phyloP scores from a whole-genome alignment of 2,888 invertebrate genomes.

The Lasioglossum calceatum region DNA sequence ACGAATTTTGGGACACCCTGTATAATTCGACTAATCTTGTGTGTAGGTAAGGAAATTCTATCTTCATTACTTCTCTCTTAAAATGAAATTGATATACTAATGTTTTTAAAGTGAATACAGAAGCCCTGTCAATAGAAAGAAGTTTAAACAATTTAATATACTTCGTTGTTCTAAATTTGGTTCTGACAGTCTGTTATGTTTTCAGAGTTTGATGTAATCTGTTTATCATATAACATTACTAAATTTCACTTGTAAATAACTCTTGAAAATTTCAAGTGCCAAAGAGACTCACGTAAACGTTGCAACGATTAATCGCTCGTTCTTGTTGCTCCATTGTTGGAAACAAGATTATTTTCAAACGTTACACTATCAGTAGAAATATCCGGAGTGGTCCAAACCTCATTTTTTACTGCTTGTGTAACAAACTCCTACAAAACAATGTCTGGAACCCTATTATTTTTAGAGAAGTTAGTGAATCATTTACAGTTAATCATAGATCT shows the following conservation, averaged over 20 bases:
- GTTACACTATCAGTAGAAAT: no score
- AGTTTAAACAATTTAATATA: background rate
- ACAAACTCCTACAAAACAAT: constrained; percentile 13
- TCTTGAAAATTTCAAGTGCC: background rate
- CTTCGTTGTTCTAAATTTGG: background rate
- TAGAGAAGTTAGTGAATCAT: constrained; percentile 15
- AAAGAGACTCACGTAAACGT: background rate
- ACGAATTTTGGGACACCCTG: no score
- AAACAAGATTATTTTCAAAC: constrained; percentile 2
- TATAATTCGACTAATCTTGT: no score
- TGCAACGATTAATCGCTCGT: background rate
- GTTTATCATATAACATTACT: background rate
- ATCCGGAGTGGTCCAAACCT: no score
- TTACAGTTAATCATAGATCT: background rate
- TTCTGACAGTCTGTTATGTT: background rate
- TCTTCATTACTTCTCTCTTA: background rate
- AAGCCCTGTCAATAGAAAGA: background rate
- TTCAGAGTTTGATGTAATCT: background rate
- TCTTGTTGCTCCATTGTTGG: background rate
- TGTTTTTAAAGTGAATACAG: background rate
- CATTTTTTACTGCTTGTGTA: constrained; percentile 9
- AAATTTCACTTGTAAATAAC: background rate
- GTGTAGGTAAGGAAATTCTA: no score
- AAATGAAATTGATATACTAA: background rate
- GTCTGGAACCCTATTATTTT: constrained; percentile 22